Conservation (phyloP, 1,140 invertebrate genomes). For the Drosophila orena region DNA sequence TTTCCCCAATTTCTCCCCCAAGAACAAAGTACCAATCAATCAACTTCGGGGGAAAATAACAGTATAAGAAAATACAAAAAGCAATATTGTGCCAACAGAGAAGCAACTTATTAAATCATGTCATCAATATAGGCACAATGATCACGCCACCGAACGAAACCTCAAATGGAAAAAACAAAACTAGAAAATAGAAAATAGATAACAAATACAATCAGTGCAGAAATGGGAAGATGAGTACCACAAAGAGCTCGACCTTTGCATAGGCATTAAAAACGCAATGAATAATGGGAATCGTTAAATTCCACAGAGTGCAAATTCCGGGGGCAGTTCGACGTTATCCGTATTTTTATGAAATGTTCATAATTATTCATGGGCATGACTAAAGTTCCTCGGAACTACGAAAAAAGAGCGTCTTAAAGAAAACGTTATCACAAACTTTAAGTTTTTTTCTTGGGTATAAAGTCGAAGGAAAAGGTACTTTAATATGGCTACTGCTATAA, state of each 20-base stretch:
- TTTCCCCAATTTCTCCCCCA: too few relatives aligned
- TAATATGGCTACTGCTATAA: slow-evolving; percentile 18
- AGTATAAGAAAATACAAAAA: neutral
- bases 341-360: too few relatives aligned
- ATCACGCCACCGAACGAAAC: slow-evolving; percentile 7
- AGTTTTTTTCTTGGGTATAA: too few relatives aligned
- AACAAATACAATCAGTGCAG: neutral
- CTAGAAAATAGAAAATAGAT: neutral
- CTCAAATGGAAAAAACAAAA: neutral
- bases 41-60: neutral
- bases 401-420: too few relatives aligned
- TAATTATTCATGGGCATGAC: too few relatives aligned
- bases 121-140: slow-evolving; percentile 24
- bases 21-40: slow-evolving; percentile 1
- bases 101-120: slow-evolving; percentile 27
- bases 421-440: too few relatives aligned
- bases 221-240: neutral
- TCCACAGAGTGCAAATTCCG: neutral
- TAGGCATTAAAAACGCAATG: neutral
- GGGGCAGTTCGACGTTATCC: too few relatives aligned
- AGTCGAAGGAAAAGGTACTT: too few relatives aligned
- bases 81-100: neutral
- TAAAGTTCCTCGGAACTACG: too few relatives aligned
- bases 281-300: neutral
- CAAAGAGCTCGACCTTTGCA: neutral